Evolutionary conservation across 2,113 vertebrate genomes (phyloP), one percentile per base, ranked within the genome.

Genomic region (Cebidichthys violaceus): DNA sequence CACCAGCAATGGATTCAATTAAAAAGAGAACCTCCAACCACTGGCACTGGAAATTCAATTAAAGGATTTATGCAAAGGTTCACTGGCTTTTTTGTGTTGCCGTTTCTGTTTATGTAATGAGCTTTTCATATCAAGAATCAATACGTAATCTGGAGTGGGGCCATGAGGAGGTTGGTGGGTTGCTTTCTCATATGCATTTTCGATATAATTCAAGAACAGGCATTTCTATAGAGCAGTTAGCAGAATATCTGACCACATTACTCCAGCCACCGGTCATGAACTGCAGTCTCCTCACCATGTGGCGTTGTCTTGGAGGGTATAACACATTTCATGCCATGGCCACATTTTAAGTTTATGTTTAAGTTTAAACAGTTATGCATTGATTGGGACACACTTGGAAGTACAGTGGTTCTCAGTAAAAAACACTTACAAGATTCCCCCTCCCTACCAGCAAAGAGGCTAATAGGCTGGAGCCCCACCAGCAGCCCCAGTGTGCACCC

Each of bases 61-160:
- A 99, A 98, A 99, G 97, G 98, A 99, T 99, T 99, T 98, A 99
- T 99, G 97, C 97, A 99, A 98, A 99, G 98, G 97, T 98, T 97
- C 97, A 95, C 96, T 97, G 96, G 96, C 96, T 97, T 98, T 98
- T 97, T 89, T 98, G 97, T 99, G 97, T 95, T 97, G 97, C 97
- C 95, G 97, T 98, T 97, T 97, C 96, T 98, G 97, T 97, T 97
- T 99, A 97, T 99, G 97, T 99, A 99, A 99, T 99, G 98, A 99
- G 97, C 97, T 98, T 98, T 98, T 99, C 98, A 99, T 99, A 99
- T 99, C 97, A 98, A 98, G 96, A 98, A 99, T 99, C 98, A 97
- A 99, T 99, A 98, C 96, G 94, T 98, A 97, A 98, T 98, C 97
- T 99, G 96, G 97, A 97, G 96, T 96, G 94, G 95, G 97, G 96